These are phyloP conservation scores for Drymodes brunneopygia DNA, from an alignment of 2,113 vertebrate species.

Conservation along the genomic window DNA sequence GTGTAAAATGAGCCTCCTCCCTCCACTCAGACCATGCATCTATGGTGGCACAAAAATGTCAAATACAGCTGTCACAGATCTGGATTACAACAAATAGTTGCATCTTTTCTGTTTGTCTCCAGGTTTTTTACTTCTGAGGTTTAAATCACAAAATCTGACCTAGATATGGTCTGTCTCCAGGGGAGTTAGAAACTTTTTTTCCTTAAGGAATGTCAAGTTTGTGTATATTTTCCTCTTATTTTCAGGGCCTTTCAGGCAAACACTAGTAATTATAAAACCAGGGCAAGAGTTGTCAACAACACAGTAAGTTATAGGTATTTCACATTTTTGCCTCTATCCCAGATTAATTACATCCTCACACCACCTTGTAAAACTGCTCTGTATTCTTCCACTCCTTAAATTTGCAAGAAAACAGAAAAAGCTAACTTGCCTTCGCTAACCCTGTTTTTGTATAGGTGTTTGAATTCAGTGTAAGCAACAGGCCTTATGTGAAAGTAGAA, in stretches of 20 bases:
- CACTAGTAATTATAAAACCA: neutral
- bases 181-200: fast-evolving
- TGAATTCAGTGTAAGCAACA: neutral
- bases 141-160: neutral
- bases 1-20: neutral
- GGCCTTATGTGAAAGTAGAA: neutral
- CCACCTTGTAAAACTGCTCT: neutral
- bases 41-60: neutral
- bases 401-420: neutral
- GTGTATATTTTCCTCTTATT: neutral
- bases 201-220: neutral
- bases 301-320: neutral
- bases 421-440: neutral
- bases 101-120: neutral
- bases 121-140: neutral
- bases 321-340: neutral
- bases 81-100: neutral
- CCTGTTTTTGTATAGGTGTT: neutral
- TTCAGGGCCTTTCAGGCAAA: neutral
- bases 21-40: neutral
- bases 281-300: neutral
- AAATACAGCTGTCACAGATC: neutral
- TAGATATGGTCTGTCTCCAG: neutral
- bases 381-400: neutral
- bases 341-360: neutral